Evolutionary conservation across 2,113 vertebrate species (phyloP), one percentile per base, ranked within the genome.

Genomic region (Lophochroa leadbeateri): DNA sequence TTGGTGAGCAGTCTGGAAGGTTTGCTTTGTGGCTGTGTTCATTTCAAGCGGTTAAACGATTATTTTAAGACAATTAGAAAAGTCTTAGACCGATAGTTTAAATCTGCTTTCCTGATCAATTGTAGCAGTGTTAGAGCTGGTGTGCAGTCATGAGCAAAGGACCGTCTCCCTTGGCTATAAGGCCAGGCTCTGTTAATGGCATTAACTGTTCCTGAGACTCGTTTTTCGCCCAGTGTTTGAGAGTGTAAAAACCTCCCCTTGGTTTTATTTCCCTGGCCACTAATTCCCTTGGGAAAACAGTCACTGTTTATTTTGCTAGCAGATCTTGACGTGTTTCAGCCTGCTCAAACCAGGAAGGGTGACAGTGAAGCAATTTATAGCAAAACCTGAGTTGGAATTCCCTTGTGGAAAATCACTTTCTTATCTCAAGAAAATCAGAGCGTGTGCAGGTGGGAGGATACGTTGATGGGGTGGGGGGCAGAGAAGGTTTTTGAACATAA

Each of bases 41-140:
- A 41, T 97, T 97, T 92, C 81, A 29, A 67, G 71, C 1, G 1
- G 58, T 69, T 93, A 64, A 84, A 79, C 6, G 29, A 92, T 94
- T 94, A 92, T 92, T 96, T 94, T 75, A 92, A 90, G 92, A 95
- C 88, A 96, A 96, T 94, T 96, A 96, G 85, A 89, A 97, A 95
- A 96, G 93, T 76, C 57, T 75, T 71, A 74, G 92, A 90, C 84
- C 3, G 60, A 72, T 93, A 88, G 86, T 97, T 94, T 94, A 93
- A 92, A 86, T 83, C 86, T 92, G 94, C 49, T 89, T 92, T 85
- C 77, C 86, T 86, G 94, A 92, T 93, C 95, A 90, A 64, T 89
- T 53, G 52, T 21, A 86, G 82, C 90, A 43, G 80, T 33, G 57
- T 67, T 68, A 82, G 69, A 76, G 74, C 83, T 82, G 77, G 9